phyloP scores from a whole-genome alignment of 2,113 vertebrate genomes.

The Eubucco bourcierii region DNA sequence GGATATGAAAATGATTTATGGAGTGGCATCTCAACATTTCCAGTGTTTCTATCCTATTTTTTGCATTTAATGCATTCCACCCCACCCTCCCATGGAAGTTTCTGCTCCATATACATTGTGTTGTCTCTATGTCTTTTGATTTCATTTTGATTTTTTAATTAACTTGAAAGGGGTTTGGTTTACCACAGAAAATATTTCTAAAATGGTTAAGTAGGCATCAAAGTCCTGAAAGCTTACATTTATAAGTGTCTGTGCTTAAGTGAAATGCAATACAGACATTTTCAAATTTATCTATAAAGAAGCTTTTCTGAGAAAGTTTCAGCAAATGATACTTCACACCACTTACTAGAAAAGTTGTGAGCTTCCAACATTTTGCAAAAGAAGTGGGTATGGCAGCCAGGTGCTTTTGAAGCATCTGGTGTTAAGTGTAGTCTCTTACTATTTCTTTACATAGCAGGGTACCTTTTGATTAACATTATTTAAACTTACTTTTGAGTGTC shows the following conservation, averaged over 20 bases:
- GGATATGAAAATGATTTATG: background rate
- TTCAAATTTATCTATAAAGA: constrained; percentile 27
- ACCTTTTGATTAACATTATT: background rate
- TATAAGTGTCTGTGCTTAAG: background rate
- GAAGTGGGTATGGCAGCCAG: background rate
- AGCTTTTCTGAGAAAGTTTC: constrained; percentile 34
- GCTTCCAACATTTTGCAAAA: constrained; percentile 27
- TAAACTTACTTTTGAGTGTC: background rate
- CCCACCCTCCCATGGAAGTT: background rate
- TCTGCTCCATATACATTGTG: background rate
- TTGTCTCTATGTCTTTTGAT: background rate
- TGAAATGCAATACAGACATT: background rate
- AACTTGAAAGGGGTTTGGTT: background rate
- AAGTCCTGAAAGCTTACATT: constrained; percentile 13
- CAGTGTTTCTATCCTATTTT: background rate
- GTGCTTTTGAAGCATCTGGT: constrained; percentile 25
- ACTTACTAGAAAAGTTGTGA: background rate
- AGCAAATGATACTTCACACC: constrained; percentile 35
- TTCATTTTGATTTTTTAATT: background rate
- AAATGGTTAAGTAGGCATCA: background rate
- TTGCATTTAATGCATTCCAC: background rate
- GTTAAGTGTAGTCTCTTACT: background rate
- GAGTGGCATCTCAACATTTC: background rate
- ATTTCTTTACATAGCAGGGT: background rate
- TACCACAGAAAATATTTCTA: background rate